Percentiles rank a stretch among this genome's conserved stretches.
phyloP scores from a whole-genome alignment of 2,797 vertebrate species.

The Lacerta bilineata region DNA sequence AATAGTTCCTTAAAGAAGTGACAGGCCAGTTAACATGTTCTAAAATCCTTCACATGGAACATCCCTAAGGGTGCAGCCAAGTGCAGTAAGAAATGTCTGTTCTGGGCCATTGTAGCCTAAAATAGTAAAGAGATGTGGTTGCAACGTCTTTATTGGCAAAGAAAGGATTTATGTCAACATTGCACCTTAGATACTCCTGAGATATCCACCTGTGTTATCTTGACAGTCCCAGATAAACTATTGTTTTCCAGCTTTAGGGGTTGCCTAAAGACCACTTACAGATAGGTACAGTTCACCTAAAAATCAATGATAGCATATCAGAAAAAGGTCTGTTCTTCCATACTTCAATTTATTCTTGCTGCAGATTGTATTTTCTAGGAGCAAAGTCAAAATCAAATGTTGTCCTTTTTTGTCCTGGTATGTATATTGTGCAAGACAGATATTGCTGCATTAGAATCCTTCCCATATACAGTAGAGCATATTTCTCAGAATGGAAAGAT shows the following conservation, averaged over 20 bases:
- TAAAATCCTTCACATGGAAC: not conserved
- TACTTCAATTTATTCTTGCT: not conserved
- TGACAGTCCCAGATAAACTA: not conserved
- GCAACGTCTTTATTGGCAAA: not conserved
- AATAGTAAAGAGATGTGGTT: conserved; percentile 1
- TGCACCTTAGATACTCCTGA: not conserved
- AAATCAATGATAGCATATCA: not conserved
- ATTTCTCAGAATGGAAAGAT: conserved; percentile 33
- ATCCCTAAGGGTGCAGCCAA: not conserved
- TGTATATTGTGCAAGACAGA: conserved; percentile 12
- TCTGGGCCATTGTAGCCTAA: not conserved
- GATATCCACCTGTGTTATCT: not conserved
- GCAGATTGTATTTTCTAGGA: conserved; percentile 47
- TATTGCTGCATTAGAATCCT: conserved; percentile 58
- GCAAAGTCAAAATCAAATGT: conserved; percentile 38
- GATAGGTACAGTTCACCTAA: not conserved
- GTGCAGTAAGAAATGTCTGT: not conserved
- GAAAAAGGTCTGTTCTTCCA: not conserved
- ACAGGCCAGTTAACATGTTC: not conserved
- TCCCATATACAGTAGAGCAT: conserved; percentile 40
- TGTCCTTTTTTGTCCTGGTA: conserved; percentile 37
- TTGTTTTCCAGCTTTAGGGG: not conserved
- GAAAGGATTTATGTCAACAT: not conserved
- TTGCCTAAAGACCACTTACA: not conserved
- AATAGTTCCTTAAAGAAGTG: conserved; percentile 9